Conservation (phyloP, 2,888 invertebrate genomes). For the Dolomedes plantarius region DNA sequence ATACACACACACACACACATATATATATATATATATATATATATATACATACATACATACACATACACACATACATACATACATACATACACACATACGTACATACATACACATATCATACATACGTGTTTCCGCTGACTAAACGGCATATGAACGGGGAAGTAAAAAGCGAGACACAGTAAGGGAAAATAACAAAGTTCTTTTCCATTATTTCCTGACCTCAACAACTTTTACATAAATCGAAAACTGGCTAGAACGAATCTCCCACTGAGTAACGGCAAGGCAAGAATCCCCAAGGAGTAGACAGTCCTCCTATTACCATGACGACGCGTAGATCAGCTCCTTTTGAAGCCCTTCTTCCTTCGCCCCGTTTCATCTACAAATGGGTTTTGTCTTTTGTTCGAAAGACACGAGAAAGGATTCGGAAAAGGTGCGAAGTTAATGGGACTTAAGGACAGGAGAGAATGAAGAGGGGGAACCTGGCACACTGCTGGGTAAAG, state of each 20-base stretch:
- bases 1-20: no score
- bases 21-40: no score
- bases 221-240: background rate
- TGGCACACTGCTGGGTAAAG: background rate
- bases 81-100: no score
- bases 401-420: background rate
- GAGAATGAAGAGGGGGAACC: background rate
- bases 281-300: background rate
- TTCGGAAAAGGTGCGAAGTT: background rate
- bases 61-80: no score
- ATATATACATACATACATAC: no score
- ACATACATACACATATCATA: no score
- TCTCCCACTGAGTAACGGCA: background rate
- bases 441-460: background rate
- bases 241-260: background rate
- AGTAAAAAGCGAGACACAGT: no score
- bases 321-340: slow-evolving; percentile 50
- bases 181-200: background rate
- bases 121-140: no score
- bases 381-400: slow-evolving; percentile 8
- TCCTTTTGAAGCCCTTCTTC: slow-evolving; percentile 29
- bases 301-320: background rate
- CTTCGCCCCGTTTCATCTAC: background rate
- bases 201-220: background rate
- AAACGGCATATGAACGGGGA: no score